Evolutionary conservation across 2,113 vertebrate species (phyloP).

Genomic region (Hemiscyllium ocellatum): DNA sequence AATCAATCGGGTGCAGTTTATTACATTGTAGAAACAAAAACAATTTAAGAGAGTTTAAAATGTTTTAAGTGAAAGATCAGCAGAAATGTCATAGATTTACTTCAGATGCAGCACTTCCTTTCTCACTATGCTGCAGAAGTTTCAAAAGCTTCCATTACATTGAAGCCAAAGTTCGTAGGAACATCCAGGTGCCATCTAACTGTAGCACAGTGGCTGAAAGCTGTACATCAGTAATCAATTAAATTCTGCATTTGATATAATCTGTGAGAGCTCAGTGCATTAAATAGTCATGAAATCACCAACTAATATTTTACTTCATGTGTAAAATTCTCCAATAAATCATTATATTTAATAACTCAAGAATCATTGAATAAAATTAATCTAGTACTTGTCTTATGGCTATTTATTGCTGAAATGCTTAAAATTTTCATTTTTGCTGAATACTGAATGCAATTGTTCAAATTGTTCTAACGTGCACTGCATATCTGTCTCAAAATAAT

Average conservation of each 20-base stretch:
- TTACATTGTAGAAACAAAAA: neutral
- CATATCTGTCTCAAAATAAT: neutral
- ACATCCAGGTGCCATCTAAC: neutral
- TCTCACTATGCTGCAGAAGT: neutral
- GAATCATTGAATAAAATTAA: neutral
- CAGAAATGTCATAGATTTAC: slow-evolving; percentile 5
- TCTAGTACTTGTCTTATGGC: neutral
- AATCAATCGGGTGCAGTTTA: neutral
- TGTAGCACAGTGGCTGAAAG: neutral
- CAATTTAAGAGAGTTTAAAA: neutral
- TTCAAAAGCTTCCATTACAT: neutral
- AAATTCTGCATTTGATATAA: neutral
- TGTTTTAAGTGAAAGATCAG: slow-evolving; percentile 25
- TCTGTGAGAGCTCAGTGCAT: neutral
- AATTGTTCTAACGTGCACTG: neutral
- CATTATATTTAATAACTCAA: neutral
- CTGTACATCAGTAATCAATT: neutral
- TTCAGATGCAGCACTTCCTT: neutral
- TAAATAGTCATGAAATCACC: neutral
- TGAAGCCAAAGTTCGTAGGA: neutral
- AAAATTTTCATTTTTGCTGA: neutral
- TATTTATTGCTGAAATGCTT: neutral
- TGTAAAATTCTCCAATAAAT: neutral
- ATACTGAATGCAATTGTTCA: neutral
- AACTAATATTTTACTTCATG: neutral